These are phyloP conservation scores for Agriotes lineatus DNA, from an alignment of 2,888 invertebrate species.

Conservation along the genomic window DNA sequence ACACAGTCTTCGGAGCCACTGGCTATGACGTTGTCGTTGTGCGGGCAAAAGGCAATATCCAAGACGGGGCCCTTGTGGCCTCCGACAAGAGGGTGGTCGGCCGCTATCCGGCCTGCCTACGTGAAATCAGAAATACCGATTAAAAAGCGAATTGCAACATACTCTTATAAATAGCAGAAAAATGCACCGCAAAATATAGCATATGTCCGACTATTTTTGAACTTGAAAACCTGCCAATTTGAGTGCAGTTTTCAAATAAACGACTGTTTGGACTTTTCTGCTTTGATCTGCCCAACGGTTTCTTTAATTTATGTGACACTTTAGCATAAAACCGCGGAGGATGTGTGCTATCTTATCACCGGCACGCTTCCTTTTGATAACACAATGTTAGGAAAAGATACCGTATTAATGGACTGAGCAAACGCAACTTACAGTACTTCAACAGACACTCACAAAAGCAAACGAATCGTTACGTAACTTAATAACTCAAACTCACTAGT, in stretches of 20 bases:
- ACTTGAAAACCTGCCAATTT: slow-evolving; percentile 54
- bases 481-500: slow-evolving; percentile 73
- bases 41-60: slow-evolving; percentile 98
- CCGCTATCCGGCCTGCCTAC: slow-evolving; percentile 93
- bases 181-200: slow-evolving; percentile 27
- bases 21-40: slow-evolving; percentile 98
- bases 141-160: slow-evolving; percentile 17
- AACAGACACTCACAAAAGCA: too few species aligned
- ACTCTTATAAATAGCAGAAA: slow-evolving; percentile 24
- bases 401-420: too few species aligned
- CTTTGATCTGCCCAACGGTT: background rate
- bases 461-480: slow-evolving; percentile 1
- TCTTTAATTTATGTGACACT: background rate
- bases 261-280: slow-evolving; percentile 39
- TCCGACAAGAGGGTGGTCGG: slow-evolving; percentile 94
- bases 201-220: slow-evolving; percentile 49
- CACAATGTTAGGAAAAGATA: background rate
- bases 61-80: slow-evolving; percentile 97
- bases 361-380: slow-evolving; percentile 1
- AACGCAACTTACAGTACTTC: too few species aligned
- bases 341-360: slow-evolving; percentile 3
- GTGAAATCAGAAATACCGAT: slow-evolving; percentile 37
- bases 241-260: slow-evolving; percentile 52
- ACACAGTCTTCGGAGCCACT: slow-evolving; percentile 98
- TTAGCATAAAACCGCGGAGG: background rate